Conservation (phyloP, 1,140 invertebrate species). For the Polypedilum pembai region DNA sequence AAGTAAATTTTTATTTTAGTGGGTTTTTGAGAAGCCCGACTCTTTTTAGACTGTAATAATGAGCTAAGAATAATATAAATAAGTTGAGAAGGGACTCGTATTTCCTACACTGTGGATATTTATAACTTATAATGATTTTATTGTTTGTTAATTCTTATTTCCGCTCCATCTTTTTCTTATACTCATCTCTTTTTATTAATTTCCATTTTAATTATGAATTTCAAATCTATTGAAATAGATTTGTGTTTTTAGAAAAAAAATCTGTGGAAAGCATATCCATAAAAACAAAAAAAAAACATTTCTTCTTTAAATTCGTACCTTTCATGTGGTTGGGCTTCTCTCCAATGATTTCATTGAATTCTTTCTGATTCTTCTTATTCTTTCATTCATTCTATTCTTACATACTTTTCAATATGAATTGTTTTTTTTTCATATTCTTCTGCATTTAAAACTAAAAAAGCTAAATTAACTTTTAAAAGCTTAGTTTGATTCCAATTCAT, state of each 20-base stretch:
- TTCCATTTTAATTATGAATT: no score
- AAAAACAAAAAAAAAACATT: neutral
- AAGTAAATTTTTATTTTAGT: no score
- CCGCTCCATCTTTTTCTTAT: neutral
- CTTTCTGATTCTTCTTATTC: neutral
- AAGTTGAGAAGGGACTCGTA: neutral
- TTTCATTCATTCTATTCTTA: no score
- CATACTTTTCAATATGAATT: neutral
- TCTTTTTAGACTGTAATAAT: no score
- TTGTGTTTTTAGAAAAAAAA: no score
- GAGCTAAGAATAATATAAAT: neutral
- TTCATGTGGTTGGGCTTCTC: neutral
- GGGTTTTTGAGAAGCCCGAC: no score
- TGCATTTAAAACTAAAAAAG: neutral
- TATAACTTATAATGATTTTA: slow-evolving; percentile 27
- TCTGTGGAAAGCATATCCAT: neutral
- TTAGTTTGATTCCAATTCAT: neutral
- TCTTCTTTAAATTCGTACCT: neutral
- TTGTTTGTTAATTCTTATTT: slow-evolving; percentile 27
- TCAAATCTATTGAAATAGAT: no score
- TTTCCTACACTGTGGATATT: neutral
- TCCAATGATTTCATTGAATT: slow-evolving; percentile 24
- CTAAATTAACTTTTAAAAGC: no score
- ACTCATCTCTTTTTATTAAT: neutral
- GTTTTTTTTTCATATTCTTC: neutral